Conservation (phyloP, 2,797 vertebrate genomes). For the Tiaroga cobitis region DNA sequence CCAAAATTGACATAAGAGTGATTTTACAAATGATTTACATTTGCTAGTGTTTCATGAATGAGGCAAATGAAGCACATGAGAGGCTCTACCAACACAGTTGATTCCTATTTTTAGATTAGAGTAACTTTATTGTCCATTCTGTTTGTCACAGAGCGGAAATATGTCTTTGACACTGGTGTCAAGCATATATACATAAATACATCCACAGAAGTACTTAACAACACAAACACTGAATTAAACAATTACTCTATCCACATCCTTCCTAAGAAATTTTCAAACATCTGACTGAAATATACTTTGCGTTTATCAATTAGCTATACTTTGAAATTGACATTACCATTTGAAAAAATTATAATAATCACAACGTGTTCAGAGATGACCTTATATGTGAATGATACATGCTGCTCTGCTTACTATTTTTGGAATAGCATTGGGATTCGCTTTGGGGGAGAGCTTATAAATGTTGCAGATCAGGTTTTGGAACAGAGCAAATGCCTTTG, state of each 20-base stretch:
- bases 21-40: background rate
- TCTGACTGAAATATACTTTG: background rate
- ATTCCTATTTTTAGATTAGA: background rate
- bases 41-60: background rate
- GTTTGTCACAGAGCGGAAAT: background rate
- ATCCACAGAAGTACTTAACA: background rate
- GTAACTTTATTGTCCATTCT: background rate
- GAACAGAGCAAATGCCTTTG: constrained; percentile 18
- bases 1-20: background rate
- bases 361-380: background rate
- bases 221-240: background rate
- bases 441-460: background rate
- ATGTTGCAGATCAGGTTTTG: constrained; percentile 29
- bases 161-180: background rate
- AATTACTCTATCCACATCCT: too few relatives aligned
- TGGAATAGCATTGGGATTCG: background rate
- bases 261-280: background rate
- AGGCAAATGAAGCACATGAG: background rate
- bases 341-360: background rate
- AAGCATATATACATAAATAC: background rate
- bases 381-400: background rate
- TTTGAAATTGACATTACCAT: background rate
- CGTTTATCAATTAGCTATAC: background rate
- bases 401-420: background rate
- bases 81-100: background rate